Evolutionary conservation across 2,888 invertebrate genomes (phyloP).

Genomic region (Sinotaia quadrata): DNA sequence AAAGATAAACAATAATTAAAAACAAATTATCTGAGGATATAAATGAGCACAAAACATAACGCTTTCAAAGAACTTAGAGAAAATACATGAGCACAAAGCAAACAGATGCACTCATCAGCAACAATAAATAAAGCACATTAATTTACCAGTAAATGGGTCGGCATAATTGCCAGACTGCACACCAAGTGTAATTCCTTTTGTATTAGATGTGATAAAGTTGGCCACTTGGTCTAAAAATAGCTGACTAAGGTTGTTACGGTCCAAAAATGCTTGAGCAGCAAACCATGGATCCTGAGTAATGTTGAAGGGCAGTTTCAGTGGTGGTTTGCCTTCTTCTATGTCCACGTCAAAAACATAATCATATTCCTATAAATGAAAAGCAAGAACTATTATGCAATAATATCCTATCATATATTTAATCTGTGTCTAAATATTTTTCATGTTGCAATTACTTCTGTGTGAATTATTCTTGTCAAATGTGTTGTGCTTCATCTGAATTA

Average conservation of each 20-base stretch:
- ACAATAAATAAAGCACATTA: not conserved
- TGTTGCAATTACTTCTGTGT: too few relatives aligned
- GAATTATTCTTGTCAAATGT: too few relatives aligned
- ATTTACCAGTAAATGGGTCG: constrained; percentile 78
- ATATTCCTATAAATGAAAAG: constrained; percentile 78
- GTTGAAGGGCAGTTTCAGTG: constrained; percentile 93
- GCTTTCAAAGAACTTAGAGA: constrained; percentile 1
- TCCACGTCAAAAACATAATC: constrained; percentile 98
- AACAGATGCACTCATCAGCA: constrained; percentile 6
- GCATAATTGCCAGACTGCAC: constrained; percentile 59
- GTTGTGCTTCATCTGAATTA: too few relatives aligned
- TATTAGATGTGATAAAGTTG: constrained; percentile 90
- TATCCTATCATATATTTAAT: too few relatives aligned
- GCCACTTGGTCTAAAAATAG: constrained; percentile 90
- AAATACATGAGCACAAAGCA: constrained; percentile 15
- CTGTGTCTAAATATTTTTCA: too few relatives aligned
- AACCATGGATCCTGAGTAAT: constrained; percentile 91
- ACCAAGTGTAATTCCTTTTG: constrained; percentile 74
- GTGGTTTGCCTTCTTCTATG: constrained; percentile 89
- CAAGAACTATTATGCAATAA: not conserved
- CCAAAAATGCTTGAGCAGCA: constrained; percentile 91
- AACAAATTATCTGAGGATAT: too few relatives aligned
- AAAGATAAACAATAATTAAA: too few relatives aligned
- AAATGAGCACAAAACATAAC: too few relatives aligned
- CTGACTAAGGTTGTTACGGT: constrained; percentile 87